Evolutionary conservation across 2,113 vertebrate genomes (phyloP), one percentile per base, ranked within the genome.

Genomic region (Sakesphorus luctuosus): DNA sequence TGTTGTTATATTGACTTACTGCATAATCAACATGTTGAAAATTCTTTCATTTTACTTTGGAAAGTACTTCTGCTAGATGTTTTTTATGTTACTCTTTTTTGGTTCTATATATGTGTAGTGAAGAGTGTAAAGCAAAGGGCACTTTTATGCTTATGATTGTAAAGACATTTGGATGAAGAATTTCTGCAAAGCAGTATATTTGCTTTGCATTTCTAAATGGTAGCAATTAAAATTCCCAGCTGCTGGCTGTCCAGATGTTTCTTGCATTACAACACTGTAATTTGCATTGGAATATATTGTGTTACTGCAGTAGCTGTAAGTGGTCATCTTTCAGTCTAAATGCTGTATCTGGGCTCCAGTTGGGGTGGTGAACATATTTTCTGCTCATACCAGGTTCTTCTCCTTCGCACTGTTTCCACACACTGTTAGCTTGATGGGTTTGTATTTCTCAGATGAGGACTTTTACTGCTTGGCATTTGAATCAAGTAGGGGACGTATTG

Each of bases 221-320:
- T 53, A 90, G 83, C 89, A 87, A 97, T 97, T 97, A 96, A 95
- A 97, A 86, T 97, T 88, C 95, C 89, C 87, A 96, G 96, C 94
- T 97, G 93, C 96, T 96, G 88, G 86, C 89, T 96, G 67, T 93
- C 93, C 97, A 97, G 96, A 96, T 98, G 97, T 97, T 98, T 96
- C 94, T 93, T 96, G 91, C 81, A 71, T 92, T 95, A 87, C 63
- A 78, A 53, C 69, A 81, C 79, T 95, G 94, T 96, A 92, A 96
- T 97, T 90, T 96, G 90, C 87, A 95, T 90, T 72, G 81, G 93
- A 96, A 96, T 97, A 94, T 84, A 91, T 84, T 91, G 74, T 80
- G 62, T 96, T 96, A 85, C 81, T 81, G 59, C 38, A 53, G 81
- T 92, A 91, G 92, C 68, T 66, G 90, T 96, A 92, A 96, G 87